These are phyloP conservation scores for Griposia aprilina DNA, from an alignment of 2,888 invertebrate genomes.

Conservation along the genomic window DNA sequence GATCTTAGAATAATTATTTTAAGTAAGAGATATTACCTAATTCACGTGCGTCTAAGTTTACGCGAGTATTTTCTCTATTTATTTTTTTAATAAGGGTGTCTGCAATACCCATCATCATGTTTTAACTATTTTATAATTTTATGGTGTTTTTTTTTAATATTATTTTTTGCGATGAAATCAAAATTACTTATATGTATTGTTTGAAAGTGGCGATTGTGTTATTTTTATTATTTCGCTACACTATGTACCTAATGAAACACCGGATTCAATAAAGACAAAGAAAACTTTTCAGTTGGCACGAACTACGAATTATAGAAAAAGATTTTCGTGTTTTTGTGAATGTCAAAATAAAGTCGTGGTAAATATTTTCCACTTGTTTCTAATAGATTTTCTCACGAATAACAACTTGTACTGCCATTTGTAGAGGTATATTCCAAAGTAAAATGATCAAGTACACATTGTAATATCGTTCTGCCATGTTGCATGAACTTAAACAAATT, in stretches of 20 bases:
- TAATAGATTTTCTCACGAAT: conserved; percentile 30
- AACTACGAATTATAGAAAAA: background rate
- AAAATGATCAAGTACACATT: conserved; percentile 43
- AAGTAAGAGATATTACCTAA: too few relatives aligned
- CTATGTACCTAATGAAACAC: background rate
- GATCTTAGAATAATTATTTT: too few relatives aligned
- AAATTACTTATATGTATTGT: too few relatives aligned
- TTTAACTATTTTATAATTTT: too few relatives aligned
- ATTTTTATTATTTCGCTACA: too few relatives aligned
- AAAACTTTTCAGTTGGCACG: background rate
- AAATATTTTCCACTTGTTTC: conserved; percentile 1
- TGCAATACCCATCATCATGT: too few relatives aligned
- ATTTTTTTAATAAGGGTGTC: too few relatives aligned
- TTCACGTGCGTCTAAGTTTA: too few relatives aligned
- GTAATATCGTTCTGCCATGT: conserved; percentile 46
- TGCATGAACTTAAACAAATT: conserved; percentile 53
- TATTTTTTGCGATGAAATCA: too few relatives aligned
- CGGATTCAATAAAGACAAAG: background rate
- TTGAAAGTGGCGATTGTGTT: too few relatives aligned
- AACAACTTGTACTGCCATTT: conserved; percentile 14
- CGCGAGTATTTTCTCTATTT: too few relatives aligned
- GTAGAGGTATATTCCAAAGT: background rate
- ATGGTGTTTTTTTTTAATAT: too few relatives aligned
- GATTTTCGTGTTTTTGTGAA: background rate
- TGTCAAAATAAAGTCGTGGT: background rate